Conservation (phyloP, 2,113 vertebrate genomes). For the Sclerurus mexicanus region DNA sequence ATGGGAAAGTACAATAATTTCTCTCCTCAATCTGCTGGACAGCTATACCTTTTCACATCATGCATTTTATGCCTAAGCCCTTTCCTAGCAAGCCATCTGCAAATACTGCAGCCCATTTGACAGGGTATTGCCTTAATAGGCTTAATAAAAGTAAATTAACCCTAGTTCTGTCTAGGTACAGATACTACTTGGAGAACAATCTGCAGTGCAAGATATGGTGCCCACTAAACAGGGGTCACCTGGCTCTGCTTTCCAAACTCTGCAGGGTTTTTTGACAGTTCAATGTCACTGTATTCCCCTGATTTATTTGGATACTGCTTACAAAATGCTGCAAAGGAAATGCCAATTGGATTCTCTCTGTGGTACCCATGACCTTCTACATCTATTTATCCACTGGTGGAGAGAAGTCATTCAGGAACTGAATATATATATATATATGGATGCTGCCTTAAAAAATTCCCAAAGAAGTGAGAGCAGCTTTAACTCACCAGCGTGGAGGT, state of each 20-base stretch:
- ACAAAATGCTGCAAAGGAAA: neutral
- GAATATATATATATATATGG: too few relatives aligned
- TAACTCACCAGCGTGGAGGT: constrained; percentile 91
- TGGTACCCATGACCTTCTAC: neutral
- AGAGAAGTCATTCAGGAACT: neutral
- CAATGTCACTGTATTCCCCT: neutral
- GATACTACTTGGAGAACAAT: neutral
- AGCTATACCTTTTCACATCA: neutral
- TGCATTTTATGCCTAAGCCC: neutral
- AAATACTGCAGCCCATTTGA: neutral
- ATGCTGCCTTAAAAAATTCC: neutral
- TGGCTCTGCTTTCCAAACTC: neutral
- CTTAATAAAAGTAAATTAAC: neutral
- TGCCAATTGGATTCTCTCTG: neutral
- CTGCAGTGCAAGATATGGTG: neutral
- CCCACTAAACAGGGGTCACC: neutral
- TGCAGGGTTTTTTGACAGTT: neutral
- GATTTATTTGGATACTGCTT: neutral
- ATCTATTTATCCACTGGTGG: neutral
- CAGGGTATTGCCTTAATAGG: neutral
- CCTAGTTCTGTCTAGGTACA: neutral
- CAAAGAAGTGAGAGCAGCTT: neutral
- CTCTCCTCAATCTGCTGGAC: neutral
- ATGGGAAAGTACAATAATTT: neutral
- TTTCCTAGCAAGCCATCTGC: neutral